Evolutionary conservation across 1,140 invertebrate species (phyloP).

Genomic region (Neodiprion lecontei): DNA sequence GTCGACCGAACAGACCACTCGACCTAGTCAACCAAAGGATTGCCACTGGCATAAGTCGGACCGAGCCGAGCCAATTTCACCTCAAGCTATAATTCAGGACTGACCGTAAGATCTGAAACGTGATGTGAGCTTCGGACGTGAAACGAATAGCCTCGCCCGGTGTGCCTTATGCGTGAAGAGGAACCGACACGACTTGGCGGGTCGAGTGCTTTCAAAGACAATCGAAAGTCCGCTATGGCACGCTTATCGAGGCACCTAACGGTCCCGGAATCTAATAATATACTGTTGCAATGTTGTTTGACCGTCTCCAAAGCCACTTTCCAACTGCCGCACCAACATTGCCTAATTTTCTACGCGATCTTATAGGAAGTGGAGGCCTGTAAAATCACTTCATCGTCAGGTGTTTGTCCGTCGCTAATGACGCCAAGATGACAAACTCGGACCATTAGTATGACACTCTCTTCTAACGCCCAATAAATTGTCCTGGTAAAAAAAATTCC

Average conservation of each 20-base stretch:
- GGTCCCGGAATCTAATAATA: neutral
- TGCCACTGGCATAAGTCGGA: neutral
- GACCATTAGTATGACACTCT: too few relatives aligned
- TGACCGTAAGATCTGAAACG: neutral
- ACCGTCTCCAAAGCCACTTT: neutral
- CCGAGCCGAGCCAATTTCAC: neutral
- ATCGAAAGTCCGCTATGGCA: neutral
- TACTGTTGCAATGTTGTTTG: neutral
- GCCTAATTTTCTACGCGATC: too few relatives aligned
- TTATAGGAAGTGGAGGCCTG: too few relatives aligned
- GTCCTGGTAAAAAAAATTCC: too few relatives aligned
- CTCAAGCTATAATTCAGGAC: neutral
- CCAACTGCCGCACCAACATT: neutral
- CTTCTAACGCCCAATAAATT: too few relatives aligned
- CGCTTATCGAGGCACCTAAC: neutral
- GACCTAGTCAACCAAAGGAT: too few relatives aligned
- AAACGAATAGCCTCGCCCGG: too few relatives aligned
- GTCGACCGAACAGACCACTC: neutral
- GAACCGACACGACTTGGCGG: too few relatives aligned
- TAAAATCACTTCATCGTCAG: too few relatives aligned
- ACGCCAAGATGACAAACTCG: too few relatives aligned
- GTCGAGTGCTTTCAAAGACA: neutral
- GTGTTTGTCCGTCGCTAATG: too few relatives aligned
- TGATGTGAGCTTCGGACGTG: neutral
- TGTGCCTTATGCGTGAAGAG: too few relatives aligned